Base-by-base conservation (phyloP, 1,140 invertebrate species). In the Portunus trituberculatus region DNA sequence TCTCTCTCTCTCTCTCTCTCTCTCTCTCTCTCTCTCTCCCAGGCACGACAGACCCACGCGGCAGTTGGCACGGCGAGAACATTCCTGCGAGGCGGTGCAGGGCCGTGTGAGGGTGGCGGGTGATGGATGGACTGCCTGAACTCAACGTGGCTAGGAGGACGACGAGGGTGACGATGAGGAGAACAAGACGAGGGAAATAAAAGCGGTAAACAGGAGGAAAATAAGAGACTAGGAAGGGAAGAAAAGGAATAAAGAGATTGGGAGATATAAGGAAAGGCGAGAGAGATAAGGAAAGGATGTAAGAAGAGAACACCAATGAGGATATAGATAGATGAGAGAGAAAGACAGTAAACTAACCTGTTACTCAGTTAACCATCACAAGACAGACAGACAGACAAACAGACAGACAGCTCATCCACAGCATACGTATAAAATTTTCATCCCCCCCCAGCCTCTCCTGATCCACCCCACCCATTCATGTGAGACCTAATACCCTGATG, bases 111-210 rank as follows among this genome's bases (percentile, higher is more conserved):
- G 88, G 45, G 67, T 16, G 20, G 20, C 1, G 29, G 28, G 88
- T 90, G 88, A 90, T 90, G 88, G 39, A 48, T 90, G 39, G n/a
- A 48, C 32, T 31, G 14, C 39, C 39, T 90, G 88, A 48, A 1
- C 32, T 48, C 45, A 28, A 90, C 10, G 25, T 31, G 6, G 8
- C 39, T 8, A 25, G 39, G 88, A 48, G 45, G 88, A 25, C 45
- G 0, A 25, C 12, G 29, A 45, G 39, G 88, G 28, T 20, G 45
- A 90, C 25, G n/a, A 48, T 12, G 87, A 45, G 87, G 39, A 28
- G n/a, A 45, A 28, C 0, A 32, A 46, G 31, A 45, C 20, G 86
- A 32, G 28, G 7, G 0, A 4, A 12, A 88, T 25, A 20, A 32
- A 12, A 32, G 31, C 14, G 31, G 8, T 25, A 31, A 88, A 88